phyloP scores from a whole-genome alignment of 2,888 invertebrate species.

The Acanthosoma haemorrhoidale region DNA sequence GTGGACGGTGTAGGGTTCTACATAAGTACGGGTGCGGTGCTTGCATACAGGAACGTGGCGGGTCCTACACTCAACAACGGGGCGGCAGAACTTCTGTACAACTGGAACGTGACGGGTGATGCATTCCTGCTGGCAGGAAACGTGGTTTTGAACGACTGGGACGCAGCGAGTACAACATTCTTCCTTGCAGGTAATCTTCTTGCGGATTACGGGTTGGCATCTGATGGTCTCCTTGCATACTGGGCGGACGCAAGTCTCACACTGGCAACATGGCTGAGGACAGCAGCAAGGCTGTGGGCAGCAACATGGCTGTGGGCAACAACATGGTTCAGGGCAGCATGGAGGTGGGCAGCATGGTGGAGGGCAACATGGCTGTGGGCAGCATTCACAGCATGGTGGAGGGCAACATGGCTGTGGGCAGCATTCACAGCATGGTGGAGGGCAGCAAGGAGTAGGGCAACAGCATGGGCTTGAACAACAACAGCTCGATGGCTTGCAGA shows the following conservation, averaged over 20 bases:
- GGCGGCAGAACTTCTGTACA: constrained; percentile 27
- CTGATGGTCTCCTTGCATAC: not conserved
- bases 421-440: not conserved
- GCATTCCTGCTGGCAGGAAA: constrained; percentile 30
- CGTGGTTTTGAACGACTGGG: constrained; percentile 32
- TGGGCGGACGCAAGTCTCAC: not conserved
- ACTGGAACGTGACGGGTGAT: constrained; percentile 34
- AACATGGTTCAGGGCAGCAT: not conserved
- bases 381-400: not conserved
- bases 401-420: too few species aligned
- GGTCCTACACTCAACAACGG: constrained; percentile 34
- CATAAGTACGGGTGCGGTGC: constrained; percentile 27
- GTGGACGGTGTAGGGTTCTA: constrained; percentile 38
- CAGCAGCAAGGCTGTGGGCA: not conserved
- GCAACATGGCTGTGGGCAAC: not conserved
- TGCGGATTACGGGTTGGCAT: constrained; percentile 31
- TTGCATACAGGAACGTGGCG: constrained; percentile 34
- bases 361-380: not conserved
- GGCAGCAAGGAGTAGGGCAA: not conserved
- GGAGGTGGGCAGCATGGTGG: not conserved
- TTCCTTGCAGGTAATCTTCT: constrained; percentile 31
- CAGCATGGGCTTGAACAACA: not conserved
- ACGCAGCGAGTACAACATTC: constrained; percentile 33
- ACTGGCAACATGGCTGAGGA: not conserved
- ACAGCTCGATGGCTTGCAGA: not conserved